Evolutionary conservation across 2,797 vertebrate genomes (phyloP).

Genomic region (Pelobates cultripes): DNA sequence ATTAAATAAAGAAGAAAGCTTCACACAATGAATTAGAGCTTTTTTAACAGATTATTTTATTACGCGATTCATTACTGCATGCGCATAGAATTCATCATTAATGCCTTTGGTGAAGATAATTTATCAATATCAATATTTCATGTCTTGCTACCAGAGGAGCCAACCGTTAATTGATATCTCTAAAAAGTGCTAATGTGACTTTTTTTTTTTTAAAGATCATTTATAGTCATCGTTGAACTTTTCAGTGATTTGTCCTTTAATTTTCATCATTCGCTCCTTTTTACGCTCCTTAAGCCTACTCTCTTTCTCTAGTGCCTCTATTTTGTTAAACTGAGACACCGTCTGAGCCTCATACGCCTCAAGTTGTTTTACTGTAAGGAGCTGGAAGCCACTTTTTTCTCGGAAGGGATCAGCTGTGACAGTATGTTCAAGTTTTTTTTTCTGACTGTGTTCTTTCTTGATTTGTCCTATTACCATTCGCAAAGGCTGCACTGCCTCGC

Average conservation of each 20-base stretch:
- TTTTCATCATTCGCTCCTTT: slow-evolving; percentile 70
- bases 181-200: too few relatives aligned
- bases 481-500: slow-evolving; percentile 49
- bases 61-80: too few relatives aligned
- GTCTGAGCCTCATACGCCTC: slow-evolving; percentile 57
- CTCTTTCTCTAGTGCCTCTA: slow-evolving; percentile 22
- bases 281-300: slow-evolving; percentile 59
- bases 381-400: slow-evolving; percentile 61
- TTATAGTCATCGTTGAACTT: slow-evolving; percentile 51
- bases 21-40: too few relatives aligned
- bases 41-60: too few relatives aligned
- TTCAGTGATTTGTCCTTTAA: slow-evolving; percentile 64
- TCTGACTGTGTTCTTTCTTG: not conserved
- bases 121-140: too few relatives aligned
- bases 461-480: slow-evolving; percentile 30
- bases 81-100: too few relatives aligned
- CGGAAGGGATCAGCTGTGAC: slow-evolving; percentile 53
- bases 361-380: slow-evolving; percentile 69
- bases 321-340: slow-evolving; percentile 53
- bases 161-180: too few relatives aligned
- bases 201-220: too few relatives aligned
- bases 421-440: not conserved
- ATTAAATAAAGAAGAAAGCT: too few relatives aligned
- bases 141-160: too few relatives aligned
- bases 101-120: too few relatives aligned